A percentile compares a stretch with the other conserved stretches of the same genome.
Evolutionary conservation across 2,888 invertebrate genomes (phyloP).

Genomic region (Protonemura montana): DNA sequence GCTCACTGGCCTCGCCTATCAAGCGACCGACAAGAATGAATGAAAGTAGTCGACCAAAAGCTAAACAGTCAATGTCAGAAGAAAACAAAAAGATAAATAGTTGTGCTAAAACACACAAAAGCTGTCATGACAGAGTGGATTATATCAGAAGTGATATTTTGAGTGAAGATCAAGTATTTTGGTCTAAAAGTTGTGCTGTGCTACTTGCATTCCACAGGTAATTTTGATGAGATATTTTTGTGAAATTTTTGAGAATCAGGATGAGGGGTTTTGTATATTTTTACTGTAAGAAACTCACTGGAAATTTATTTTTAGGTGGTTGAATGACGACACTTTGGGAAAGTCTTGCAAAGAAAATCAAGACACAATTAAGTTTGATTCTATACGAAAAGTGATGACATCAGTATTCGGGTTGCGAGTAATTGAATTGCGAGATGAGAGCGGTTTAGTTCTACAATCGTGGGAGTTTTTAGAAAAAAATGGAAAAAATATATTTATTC

Average conservation of each 20-base stretch:
- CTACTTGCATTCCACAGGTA: slow-evolving; percentile 72
- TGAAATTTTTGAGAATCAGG: too few relatives aligned
- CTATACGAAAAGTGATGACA: slow-evolving; percentile 65
- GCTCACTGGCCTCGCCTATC: slow-evolving; percentile 44
- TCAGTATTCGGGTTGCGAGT: slow-evolving; percentile 71
- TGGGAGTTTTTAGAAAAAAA: slow-evolving; percentile 64
- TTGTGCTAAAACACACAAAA: slow-evolving; percentile 35
- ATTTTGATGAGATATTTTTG: background rate
- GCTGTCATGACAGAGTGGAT: background rate
- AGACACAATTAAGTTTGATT: slow-evolving; percentile 16
- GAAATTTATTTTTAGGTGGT: slow-evolving; percentile 61
- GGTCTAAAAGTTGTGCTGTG: slow-evolving; percentile 71
- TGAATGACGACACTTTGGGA: slow-evolving; percentile 55
- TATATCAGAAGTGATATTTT: background rate
- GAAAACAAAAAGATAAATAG: slow-evolving; percentile 46
- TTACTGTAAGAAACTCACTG: background rate
- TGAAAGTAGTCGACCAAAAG: slow-evolving; percentile 42
- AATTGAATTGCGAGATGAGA: slow-evolving; percentile 70
- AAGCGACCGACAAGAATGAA: slow-evolving; percentile 41
- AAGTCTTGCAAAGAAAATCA: background rate
- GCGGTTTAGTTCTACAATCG: slow-evolving; percentile 68
- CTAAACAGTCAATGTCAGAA: slow-evolving; percentile 28
- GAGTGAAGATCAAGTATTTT: slow-evolving; percentile 64
- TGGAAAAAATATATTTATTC: slow-evolving; percentile 37
- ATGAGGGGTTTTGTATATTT: too few relatives aligned